Evolutionary conservation across 2,797 vertebrate genomes (phyloP), one percentile per base, ranked within the genome.

Genomic region (Anguilla anguilla): DNA sequence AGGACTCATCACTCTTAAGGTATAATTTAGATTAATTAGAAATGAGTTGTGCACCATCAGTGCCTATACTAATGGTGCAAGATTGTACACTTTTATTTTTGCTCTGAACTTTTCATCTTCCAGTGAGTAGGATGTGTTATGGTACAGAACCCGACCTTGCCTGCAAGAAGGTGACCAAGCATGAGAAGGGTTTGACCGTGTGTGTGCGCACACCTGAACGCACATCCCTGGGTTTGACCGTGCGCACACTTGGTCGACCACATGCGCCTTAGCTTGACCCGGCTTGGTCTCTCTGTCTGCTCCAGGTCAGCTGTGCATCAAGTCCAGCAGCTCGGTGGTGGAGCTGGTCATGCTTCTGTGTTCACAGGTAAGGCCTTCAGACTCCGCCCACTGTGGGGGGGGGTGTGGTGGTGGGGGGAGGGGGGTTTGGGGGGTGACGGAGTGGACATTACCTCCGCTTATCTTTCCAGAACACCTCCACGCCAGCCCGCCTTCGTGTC

Each of bases 331-430:
- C 93, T 99, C 98, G 2, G 98, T 99, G 91, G 98, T 99, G 95
- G 98, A 99, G 92, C 95, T 99, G 93, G 98, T 99, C 94, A 99
- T 99, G 98, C 97, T 99, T 7, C 96, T 99, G 89, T 99, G 98
- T 94, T 99, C 98, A 92, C 98, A 99, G 98, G 98, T 97, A 94
- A 97, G 98, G 90, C 84, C 55, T 85, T 28, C n/a, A 81, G 10
- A 46, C 51, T 6, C 55, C 57, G 17, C 22, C 6, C 77, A 4
- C 31, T 25, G 9, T 15, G 93, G 22, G 61, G n/a, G 22, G 6
- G 61, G 9, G n/a, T n/a, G n/a, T n/a, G n/a, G n/a, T n/a, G n/a
- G n/a, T n/a, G n/a, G 57, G 49, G 6, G n/a, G n/a, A 7, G 19
- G 25, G 9, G 67, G 67, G 67, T 25, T 2, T 25, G 64, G 25